Conservation (phyloP, 2,797 vertebrate genomes). For the Florisuga fusca region DNA sequence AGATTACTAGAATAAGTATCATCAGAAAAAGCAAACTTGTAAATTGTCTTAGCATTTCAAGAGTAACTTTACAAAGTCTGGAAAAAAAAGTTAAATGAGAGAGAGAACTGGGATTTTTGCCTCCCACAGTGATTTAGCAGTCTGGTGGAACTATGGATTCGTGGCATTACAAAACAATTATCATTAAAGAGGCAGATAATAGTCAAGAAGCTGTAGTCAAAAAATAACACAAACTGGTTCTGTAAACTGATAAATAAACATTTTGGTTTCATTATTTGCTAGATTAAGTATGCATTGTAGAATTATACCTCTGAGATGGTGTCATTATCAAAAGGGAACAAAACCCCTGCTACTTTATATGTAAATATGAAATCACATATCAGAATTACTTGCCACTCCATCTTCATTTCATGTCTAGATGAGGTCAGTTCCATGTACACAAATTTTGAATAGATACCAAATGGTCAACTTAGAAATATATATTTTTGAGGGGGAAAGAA, state of each 20-base stretch:
- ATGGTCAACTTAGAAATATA: background rate
- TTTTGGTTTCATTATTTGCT: background rate
- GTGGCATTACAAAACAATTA: background rate
- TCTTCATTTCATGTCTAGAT: background rate
- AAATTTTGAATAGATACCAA: background rate
- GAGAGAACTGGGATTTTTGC: constrained; percentile 3
- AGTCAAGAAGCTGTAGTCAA: background rate
- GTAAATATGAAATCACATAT: background rate
- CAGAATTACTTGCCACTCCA: background rate
- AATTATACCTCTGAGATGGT: background rate
- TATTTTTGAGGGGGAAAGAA: background rate
- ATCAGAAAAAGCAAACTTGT: constrained; percentile 26
- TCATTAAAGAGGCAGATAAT: background rate
- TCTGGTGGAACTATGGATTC: background rate
- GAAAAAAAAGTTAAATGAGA: background rate
- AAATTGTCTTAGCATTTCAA: constrained; percentile 20
- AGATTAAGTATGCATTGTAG: background rate
- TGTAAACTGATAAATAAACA: background rate
- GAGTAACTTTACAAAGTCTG: background rate
- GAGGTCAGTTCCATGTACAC: background rate
- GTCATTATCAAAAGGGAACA: background rate
- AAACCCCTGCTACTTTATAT: background rate
- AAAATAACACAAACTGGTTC: background rate
- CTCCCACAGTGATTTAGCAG: background rate
- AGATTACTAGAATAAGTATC: constrained; percentile 26